A percentile compares a stretch with the other conserved stretches of the same genome.
Evolutionary conservation across 1,140 invertebrate species (phyloP).

Genomic region (Sesamia nonagrioides): DNA sequence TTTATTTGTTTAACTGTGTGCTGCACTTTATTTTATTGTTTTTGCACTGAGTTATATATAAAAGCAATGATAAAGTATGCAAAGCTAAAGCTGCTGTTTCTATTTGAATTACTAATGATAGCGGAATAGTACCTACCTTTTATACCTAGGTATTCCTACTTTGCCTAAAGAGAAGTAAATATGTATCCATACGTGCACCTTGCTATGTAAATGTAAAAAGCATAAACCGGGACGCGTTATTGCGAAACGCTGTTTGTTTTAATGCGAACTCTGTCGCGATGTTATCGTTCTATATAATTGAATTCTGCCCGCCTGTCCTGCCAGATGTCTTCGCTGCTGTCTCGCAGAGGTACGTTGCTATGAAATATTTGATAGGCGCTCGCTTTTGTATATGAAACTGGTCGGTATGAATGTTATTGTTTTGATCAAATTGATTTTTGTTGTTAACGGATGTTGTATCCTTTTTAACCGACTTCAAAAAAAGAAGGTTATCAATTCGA

Average conservation of each 20-base stretch:
- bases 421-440: conserved; percentile 45
- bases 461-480: too few relatives aligned
- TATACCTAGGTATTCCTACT: too few relatives aligned
- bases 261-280: conserved; percentile 52
- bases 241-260: conserved; percentile 51
- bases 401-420: conserved; percentile 40
- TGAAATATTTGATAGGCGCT: conserved; percentile 59
- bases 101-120: neutral
- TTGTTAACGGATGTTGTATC: conserved; percentile 4
- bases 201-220: conserved; percentile 48
- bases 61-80: too few relatives aligned
- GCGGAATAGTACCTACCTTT: too few relatives aligned
- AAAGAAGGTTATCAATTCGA: too few relatives aligned
- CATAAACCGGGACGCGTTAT: conserved; percentile 48
- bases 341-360: conserved; percentile 51
- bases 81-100: neutral
- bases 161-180: neutral
- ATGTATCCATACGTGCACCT: conserved; percentile 39
- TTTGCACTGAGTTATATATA: neutral
- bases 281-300: conserved; percentile 59
- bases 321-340: conserved; percentile 54
- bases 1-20: conserved; percentile 38
- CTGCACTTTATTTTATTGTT: conserved; percentile 26
- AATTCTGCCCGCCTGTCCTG: conserved; percentile 55
- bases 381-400: conserved; percentile 42